A percentile compares a stretch with the other conserved stretches of the same genome.
phyloP scores from a whole-genome alignment of 2,888 invertebrate species.

The Molorchus minor region DNA sequence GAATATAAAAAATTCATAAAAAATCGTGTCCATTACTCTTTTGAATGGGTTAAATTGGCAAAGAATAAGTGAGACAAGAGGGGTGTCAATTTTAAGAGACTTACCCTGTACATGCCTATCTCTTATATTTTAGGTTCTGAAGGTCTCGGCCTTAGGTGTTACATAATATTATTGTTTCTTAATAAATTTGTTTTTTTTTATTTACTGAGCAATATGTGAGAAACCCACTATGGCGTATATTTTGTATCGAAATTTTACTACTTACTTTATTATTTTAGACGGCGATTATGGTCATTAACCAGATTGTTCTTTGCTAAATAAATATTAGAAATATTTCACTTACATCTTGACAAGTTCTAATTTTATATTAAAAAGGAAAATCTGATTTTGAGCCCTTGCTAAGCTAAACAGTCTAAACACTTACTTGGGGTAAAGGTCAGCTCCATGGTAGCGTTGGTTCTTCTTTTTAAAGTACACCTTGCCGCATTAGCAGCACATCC shows the following conservation, averaged over 20 bases:
- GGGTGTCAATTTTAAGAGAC: too few species aligned
- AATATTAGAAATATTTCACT: neutral
- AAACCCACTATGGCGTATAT: too few species aligned
- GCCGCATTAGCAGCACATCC: slow-evolving; percentile 68
- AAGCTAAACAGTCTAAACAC: slow-evolving; percentile 50
- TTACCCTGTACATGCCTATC: too few species aligned
- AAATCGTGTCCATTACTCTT: too few species aligned
- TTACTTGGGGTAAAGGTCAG: slow-evolving; percentile 73
- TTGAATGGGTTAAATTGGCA: too few species aligned
- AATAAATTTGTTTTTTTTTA: too few species aligned
- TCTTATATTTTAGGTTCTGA: too few species aligned
- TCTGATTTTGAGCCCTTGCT: neutral
- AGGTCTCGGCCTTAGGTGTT: too few species aligned
- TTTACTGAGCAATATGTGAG: too few species aligned
- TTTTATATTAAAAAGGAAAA: neutral
- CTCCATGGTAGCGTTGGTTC: slow-evolving; percentile 71
- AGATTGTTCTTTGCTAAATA: neutral
- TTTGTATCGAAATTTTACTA: neutral
- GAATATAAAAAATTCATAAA: too few species aligned
- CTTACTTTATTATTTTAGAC: neutral
- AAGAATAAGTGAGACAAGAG: too few species aligned
- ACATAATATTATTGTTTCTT: too few species aligned
- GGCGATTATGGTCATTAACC: neutral
- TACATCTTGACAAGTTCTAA: neutral
- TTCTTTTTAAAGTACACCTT: slow-evolving; percentile 71